Conservation (phyloP, 2,797 vertebrate species). For the Arctocebus calabarensis region DNA sequence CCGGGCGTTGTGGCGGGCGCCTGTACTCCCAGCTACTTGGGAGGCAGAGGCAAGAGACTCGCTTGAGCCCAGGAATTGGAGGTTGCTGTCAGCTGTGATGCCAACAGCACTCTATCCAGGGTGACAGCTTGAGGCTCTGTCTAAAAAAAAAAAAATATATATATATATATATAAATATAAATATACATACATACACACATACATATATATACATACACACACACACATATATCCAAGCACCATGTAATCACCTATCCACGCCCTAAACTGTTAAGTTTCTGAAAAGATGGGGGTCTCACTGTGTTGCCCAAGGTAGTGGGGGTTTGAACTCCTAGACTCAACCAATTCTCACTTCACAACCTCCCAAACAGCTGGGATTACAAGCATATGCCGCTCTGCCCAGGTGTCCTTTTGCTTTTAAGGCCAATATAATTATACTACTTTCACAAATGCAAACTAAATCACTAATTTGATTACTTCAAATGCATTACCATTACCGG, state of each 20-base stretch:
- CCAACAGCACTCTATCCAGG: no score
- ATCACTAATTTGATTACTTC: not conserved
- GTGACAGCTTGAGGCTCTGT: no score
- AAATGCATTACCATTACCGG: not conserved
- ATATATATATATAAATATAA: no score
- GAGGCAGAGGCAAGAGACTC: no score
- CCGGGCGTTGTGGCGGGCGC: no score
- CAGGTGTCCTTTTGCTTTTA: not conserved
- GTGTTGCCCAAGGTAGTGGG: not conserved
- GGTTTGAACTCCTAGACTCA: not conserved
- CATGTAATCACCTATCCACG: not conserved
- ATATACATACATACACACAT: no score
- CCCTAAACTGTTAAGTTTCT: not conserved
- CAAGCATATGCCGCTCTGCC: not conserved
- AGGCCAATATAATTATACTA: not conserved
- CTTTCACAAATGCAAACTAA: slow-evolving; percentile 23
- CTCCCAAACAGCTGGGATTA: not conserved
- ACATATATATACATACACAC: no score
- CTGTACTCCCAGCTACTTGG: no score
- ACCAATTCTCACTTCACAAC: not conserved
- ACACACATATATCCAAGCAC: slow-evolving; percentile 6
- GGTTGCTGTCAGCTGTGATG: no score
- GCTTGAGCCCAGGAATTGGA: no score
- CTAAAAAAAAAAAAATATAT: no score
- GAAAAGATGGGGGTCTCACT: not conserved